Evolutionary conservation across 1,140 invertebrate genomes (phyloP).

Genomic region (Alviniconcha marisindica): DNA sequence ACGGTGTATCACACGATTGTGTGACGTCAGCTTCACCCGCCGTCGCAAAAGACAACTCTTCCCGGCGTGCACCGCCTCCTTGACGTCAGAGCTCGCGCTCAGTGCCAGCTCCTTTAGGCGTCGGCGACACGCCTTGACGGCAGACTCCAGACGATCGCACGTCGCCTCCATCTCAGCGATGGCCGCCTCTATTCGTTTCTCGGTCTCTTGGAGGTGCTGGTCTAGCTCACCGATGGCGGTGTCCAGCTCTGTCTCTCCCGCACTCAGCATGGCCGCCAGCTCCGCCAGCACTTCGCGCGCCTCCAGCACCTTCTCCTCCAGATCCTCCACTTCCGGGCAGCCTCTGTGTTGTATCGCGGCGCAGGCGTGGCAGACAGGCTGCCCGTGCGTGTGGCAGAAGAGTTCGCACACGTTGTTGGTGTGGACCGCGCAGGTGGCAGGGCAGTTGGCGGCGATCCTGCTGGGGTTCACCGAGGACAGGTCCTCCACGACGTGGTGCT

Average conservation of each 20-base stretch:
- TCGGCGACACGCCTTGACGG: background rate
- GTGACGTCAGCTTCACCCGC: slow-evolving; percentile 1
- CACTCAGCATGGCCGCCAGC: background rate
- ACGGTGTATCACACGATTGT: background rate
- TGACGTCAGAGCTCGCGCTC: background rate
- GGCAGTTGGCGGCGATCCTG: background rate
- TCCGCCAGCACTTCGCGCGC: background rate
- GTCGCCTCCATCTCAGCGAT: background rate
- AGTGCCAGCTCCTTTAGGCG: background rate
- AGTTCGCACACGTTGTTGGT: background rate
- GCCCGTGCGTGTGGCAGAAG: slow-evolving; percentile 16
- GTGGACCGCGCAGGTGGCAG: background rate
- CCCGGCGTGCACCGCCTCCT: background rate
- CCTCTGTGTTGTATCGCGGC: background rate
- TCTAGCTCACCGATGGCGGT: slow-evolving; percentile 9
- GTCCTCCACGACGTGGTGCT: background rate
- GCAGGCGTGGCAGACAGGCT: background rate
- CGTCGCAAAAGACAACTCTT: background rate
- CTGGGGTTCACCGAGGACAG: background rate
- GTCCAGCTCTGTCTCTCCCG: background rate
- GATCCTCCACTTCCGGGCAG: background rate
- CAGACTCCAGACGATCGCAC: background rate
- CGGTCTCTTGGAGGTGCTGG: background rate
- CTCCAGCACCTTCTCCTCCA: background rate
- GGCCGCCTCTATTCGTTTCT: background rate